Base-by-base conservation (phyloP, 2,797 vertebrate genomes). In the Glossophaga mutica region DNA sequence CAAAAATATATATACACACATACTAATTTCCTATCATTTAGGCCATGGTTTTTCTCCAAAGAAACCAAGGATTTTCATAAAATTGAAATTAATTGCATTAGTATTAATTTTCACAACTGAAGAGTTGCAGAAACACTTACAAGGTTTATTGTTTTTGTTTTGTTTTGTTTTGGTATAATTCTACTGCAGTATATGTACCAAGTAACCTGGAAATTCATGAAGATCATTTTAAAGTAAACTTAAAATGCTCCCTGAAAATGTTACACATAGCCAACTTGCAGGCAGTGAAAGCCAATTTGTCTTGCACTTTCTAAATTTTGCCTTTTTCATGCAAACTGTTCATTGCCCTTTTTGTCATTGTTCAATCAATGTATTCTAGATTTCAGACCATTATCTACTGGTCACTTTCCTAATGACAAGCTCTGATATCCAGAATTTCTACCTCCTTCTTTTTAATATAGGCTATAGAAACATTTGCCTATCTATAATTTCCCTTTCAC, bases 1-100 rank as follows among this genome's bases (percentile, higher is more conserved):
- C 19, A 79, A 87, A 68, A 55, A 74, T 11, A 52, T 2, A 52
- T 42, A 74, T 10, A 42, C 5, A 52, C 2, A 46, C 3, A 50
- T 37, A 81, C 39, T 62, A n/a, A 26, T 85, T 70, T 94, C 26
- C 39, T 93, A 8, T 0, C 22, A 82, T 91, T 52, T 96, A 77
- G 50, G 2, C 3, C 18, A 48, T 62, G 18, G 15, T 3, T 94
- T 91, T 87, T 79, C 39, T 89, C n/a, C 44, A 83, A 59, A 86
- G 14, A 62, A 3, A 0, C 24, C 4, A 82, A 55, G 2, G 0
- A 2, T 87, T 97, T 94, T 90, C 37, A 74, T 83, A 89, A 78
- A 86, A 91, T 87, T 84, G 34, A 68, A 90, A 85, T 90, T 87
- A 71, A 91, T 90, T 87, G 87, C 7, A 46, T 32, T 55, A 32